Base-by-base conservation (phyloP, 2,888 invertebrate species). In the Cosmia pyralina region DNA sequence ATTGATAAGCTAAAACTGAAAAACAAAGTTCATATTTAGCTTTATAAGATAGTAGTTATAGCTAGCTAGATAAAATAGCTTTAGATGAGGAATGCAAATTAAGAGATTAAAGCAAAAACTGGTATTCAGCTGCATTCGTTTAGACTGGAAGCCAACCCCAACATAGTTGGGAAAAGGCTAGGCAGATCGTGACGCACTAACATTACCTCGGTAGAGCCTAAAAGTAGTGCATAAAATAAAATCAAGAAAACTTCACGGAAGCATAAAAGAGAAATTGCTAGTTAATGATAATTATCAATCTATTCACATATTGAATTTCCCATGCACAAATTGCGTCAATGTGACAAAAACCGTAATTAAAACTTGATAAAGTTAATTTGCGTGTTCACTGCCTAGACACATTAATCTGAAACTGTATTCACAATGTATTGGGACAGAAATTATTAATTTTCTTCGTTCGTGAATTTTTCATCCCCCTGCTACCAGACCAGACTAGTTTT, bases 331-430 rank as follows among this genome's bases (percentile, higher is more conserved):
- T 55, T 64, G 64, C 67, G n/a, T 19, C 48, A 82, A 52, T 74
- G 50, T 28, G n/a, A 78, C 64, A 78, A 82, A 81, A 82, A 78
- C 55, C 13, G 5, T 69, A 70, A 82, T 81, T 82, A 78, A 65
- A 62, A 60, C 53, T 73, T 60, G 22, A 57, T 28, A 60, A 70
- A 77, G 69, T 66, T 69, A 59, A 77, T 72, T 77, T 66, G 67
- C 66, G 67, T 69, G 66, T 77, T 53, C 38, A 63, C 8, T 72
- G 11, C 15, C 46, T 44, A 55, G 13, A 41, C 13, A 60, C 6
- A 65, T 41, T 59, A 52, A 28, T 75, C 2, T 52, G 28, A 44
- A 50, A 62, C 48, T 62, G 6, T 55, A 48, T 59, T 34, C 17
- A 44, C 17, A 38, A 28, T 55, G 22, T 53, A 13, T 53, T 53